Conservation (phyloP, 2,113 vertebrate genomes). For the Vicugna pacos region DNA sequence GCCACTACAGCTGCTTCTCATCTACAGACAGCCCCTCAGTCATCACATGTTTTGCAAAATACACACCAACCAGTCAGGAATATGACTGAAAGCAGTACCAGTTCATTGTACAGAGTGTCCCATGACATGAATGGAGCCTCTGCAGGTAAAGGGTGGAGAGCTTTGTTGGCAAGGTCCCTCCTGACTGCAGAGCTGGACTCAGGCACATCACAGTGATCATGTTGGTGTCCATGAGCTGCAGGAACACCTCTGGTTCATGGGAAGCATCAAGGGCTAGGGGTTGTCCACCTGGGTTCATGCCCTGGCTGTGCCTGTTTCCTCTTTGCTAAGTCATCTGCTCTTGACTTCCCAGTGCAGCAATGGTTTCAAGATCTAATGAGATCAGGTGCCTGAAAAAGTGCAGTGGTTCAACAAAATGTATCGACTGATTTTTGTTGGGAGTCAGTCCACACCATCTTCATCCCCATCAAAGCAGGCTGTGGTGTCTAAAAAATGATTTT, state of each 20-base stretch:
- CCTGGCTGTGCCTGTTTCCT: neutral
- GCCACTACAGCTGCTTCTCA: neutral
- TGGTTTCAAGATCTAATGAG: neutral
- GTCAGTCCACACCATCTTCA: neutral
- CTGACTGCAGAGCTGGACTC: neutral
- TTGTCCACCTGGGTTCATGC: neutral
- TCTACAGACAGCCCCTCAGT: neutral
- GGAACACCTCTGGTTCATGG: neutral
- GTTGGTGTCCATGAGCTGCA: neutral
- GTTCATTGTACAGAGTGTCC: neutral
- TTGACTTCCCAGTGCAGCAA: neutral
- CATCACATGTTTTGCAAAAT: slow-evolving; percentile 1
- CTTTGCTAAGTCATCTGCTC: neutral
- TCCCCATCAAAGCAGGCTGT: neutral
- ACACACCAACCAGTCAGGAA: neutral
- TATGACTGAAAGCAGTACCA: neutral
- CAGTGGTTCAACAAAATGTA: neutral
- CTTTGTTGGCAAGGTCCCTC: neutral
- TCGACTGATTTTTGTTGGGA: neutral
- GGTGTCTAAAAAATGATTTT: slow-evolving; percentile 42
- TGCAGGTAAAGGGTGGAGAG: neutral
- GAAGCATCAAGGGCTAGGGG: neutral
- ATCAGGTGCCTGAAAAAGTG: neutral
- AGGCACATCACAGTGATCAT: rapidly evolving
- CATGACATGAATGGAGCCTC: neutral